A percentile compares a stretch with the other conserved stretches of the same genome.
Evolutionary conservation across 2,113 vertebrate genomes (phyloP).

Genomic region (Glaucidium brasilianum): DNA sequence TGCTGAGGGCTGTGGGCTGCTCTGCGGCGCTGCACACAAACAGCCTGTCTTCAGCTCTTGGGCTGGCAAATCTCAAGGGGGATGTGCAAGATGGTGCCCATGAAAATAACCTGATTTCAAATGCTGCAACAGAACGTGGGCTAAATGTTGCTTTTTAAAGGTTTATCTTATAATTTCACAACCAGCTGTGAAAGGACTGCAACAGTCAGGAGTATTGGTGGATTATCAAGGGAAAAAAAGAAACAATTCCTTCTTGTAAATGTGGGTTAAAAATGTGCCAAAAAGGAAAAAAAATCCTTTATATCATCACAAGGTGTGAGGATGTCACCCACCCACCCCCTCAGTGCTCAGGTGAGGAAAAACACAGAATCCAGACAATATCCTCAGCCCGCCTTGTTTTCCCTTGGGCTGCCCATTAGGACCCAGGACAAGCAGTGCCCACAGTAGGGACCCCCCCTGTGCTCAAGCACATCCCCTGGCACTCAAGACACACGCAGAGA

Average conservation of each 20-base stretch:
- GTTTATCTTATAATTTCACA: not conserved
- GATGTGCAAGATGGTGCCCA: not conserved
- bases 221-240: not conserved
- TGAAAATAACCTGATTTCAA: not conserved
- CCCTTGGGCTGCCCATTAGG: not conserved
- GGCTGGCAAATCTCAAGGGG: not conserved
- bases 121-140: too few relatives aligned
- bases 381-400: accelerated
- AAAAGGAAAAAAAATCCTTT: not conserved
- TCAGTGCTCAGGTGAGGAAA: too few relatives aligned
- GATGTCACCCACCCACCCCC: too few relatives aligned
- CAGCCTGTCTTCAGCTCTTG: not conserved
- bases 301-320: too few relatives aligned
- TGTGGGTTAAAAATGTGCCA: too few relatives aligned
- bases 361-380: not conserved
- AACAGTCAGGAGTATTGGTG: too few relatives aligned
- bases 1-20: not conserved
- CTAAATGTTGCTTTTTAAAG: not conserved
- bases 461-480: accelerated
- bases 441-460: accelerated
- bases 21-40: not conserved
- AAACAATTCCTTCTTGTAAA: not conserved
- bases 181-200: not conserved
- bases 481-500: accelerated
- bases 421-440: not conserved